Percentiles rank a stretch among this genome's conserved stretches.
phyloP scores from a whole-genome alignment of 2,113 vertebrate species.

The Suncus etruscus region DNA sequence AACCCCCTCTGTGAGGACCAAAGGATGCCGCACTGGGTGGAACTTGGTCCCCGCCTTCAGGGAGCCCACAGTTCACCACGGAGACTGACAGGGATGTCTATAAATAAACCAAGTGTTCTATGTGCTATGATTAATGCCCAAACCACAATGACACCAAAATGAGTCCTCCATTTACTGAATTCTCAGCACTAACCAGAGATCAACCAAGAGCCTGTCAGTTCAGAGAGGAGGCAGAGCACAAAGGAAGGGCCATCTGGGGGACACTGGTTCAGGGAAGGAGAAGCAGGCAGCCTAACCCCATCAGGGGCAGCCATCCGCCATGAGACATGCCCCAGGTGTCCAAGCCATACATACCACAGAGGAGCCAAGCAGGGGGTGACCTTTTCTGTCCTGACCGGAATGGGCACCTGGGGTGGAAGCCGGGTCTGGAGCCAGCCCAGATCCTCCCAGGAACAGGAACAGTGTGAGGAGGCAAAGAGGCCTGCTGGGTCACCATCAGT shows the following conservation, averaged over 20 bases:
- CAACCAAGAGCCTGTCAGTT: neutral
- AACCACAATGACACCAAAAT: neutral
- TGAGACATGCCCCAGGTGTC: neutral
- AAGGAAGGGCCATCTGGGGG: neutral
- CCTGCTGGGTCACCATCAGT: neutral
- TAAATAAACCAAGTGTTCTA: neutral
- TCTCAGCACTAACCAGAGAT: neutral
- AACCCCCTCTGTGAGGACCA: neutral
- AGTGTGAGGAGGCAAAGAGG: too few species aligned
- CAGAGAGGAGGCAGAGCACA: neutral
- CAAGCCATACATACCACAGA: neutral
- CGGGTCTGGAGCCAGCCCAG: neutral
- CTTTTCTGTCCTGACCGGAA: conserved; percentile 29
- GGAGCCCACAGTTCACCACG: conserved; percentile 17
- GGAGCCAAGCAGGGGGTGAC: neutral
- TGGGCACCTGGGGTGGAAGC: neutral
- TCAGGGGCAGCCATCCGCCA: neutral
- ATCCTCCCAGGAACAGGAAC: neutral
- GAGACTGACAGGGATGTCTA: neutral
- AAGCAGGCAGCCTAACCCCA: neutral
- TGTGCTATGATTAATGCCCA: conserved; percentile 11
- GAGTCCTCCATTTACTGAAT: neutral
- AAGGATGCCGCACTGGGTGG: neutral
- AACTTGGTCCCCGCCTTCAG: neutral
- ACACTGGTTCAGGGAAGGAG: neutral